Evolutionary conservation across 2,888 invertebrate species (phyloP).

Genomic region (Asteroscopus sphinx): DNA sequence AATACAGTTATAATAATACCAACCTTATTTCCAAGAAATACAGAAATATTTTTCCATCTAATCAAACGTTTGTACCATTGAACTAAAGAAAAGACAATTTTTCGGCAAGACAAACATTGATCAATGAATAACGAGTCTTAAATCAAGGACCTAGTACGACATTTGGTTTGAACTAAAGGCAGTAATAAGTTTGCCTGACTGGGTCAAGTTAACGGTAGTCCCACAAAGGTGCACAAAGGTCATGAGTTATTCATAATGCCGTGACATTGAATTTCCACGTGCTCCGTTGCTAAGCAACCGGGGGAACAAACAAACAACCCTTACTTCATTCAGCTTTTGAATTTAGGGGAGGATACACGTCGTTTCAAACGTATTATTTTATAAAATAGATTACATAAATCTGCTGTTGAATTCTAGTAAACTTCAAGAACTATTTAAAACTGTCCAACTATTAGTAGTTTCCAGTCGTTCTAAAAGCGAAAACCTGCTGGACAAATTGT

Average conservation of each 20-base stretch:
- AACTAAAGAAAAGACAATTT: slow-evolving; percentile 3
- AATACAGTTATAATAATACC: slow-evolving; percentile 14
- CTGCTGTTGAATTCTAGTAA: too few relatives aligned
- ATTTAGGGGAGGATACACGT: slow-evolving; percentile 47
- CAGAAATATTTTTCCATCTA: slow-evolving; percentile 1
- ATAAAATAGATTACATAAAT: background rate
- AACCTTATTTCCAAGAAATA: slow-evolving; percentile 18
- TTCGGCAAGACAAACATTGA: background rate
- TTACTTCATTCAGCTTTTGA: slow-evolving; percentile 69
- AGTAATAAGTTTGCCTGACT: slow-evolving; percentile 46
- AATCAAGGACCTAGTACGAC: slow-evolving; percentile 2
- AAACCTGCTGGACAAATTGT: background rate
- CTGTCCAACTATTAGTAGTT: background rate
- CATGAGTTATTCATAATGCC: slow-evolving; percentile 75
- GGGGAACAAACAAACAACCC: slow-evolving; percentile 73
- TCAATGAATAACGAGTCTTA: slow-evolving; percentile 22
- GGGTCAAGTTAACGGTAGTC: slow-evolving; percentile 75
- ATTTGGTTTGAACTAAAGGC: slow-evolving; percentile 2
- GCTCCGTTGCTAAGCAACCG: slow-evolving; percentile 75
- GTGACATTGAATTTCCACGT: slow-evolving; percentile 82
- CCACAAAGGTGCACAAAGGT: slow-evolving; percentile 71
- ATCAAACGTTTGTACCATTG: background rate
- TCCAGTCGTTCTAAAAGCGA: background rate
- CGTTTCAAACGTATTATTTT: background rate
- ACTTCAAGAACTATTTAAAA: background rate